Evolutionary conservation across 1,140 invertebrate genomes (phyloP), one percentile per base, ranked within the genome.

Genomic region (Heliconius eleuchia): DNA sequence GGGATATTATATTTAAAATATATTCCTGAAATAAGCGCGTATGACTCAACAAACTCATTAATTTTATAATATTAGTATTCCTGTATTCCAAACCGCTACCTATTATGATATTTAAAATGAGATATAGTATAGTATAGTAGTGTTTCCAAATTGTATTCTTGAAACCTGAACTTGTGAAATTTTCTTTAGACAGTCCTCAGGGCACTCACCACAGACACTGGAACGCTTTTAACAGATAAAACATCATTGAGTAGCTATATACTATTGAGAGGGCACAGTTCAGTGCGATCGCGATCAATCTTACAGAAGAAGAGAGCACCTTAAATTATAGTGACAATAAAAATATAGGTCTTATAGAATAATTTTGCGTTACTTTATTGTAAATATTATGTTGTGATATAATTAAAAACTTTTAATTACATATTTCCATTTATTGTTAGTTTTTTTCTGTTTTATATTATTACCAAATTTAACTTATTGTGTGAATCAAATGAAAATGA

Each of bases 201-300:
- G 72, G 76, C 74, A 78, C 76, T 79, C 46, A 74, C 70, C 66
- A 46, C 77, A 85, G 81, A 88, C 86, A 88, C 76, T 78, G 84
- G 82, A 88, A 87, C 76, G 86, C 87, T 88, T 87, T 87, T 85
- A 88, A 82, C 85, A 81, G 39, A 82, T 77, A 77, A 86, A 87
- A 85, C 80, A 85, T 70, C 80, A 84, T 13, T 27, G 70, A 77
- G 76, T 18, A 71, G 30, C 30, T 78, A 74, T 78, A 50, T 74
- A 52, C 73, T 74, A 79, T 74, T 70, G 72, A 50, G 27, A 66
- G 60, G 0, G 4, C 13, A 66, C 27, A 30, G 60, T 66, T 27
- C 4, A 66, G 13, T 30, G 60, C 11, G 3, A 30, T 6, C 9
- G 4, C 23, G 60, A 60, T 60, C 23, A 60, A 60, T 60, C 57